These are phyloP conservation scores for Leptocoma aspasia DNA, from an alignment of 2,113 vertebrate species.

Conservation along the genomic window DNA sequence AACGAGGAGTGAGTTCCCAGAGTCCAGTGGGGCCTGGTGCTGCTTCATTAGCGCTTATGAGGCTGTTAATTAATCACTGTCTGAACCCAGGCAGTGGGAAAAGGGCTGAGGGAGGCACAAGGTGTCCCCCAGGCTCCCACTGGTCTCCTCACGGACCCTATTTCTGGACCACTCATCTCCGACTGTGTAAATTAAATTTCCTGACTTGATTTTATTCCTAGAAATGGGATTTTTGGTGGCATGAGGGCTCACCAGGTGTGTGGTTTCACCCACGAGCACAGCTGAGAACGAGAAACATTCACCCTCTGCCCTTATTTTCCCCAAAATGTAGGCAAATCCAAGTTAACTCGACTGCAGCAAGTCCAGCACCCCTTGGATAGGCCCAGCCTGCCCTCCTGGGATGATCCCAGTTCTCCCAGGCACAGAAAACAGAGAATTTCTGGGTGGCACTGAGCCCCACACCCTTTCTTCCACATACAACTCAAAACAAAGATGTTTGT, in stretches of 20 bases:
- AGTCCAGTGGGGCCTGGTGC: background rate
- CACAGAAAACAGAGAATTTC: background rate
- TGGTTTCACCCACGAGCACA: accelerated
- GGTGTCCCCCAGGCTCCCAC: background rate
- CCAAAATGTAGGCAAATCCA: background rate
- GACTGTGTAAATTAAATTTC: background rate
- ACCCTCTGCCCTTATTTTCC: background rate
- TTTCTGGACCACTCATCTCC: background rate
- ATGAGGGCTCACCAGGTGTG: accelerated
- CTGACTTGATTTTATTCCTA: background rate
- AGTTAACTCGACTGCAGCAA: accelerated
- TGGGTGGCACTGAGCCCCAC: accelerated
- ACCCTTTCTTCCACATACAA: accelerated
- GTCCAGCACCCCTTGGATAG: accelerated
- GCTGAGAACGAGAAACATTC: background rate
- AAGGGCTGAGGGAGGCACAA: background rate
- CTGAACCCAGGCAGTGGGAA: background rate
- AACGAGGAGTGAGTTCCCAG: background rate
- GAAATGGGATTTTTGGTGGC: background rate
- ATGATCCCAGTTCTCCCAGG: background rate
- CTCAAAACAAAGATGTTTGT: background rate
- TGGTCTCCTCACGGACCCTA: accelerated
- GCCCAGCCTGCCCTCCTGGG: background rate
- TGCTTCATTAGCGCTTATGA: accelerated
- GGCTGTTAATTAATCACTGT: background rate